Evolutionary conservation across 1,140 invertebrate genomes (phyloP), one percentile per base, ranked within the genome.

Genomic region (Drosophila mayri): DNA sequence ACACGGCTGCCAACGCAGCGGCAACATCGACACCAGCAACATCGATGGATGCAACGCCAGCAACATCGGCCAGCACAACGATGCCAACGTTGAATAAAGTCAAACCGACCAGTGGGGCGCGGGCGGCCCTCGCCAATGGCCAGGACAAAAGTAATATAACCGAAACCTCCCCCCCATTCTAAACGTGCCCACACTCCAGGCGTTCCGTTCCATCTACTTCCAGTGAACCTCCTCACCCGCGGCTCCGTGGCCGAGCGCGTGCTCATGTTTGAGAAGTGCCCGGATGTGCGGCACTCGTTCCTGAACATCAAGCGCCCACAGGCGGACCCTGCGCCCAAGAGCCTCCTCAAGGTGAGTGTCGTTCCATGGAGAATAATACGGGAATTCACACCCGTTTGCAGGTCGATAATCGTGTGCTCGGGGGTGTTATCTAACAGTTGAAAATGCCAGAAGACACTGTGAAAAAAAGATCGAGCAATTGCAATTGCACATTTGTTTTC

Each of bases 171-270:
- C n/a, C 25, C 11, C 44, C 41, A 25, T 28, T 28, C 14, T 37
- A 49, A 61, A 61, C 55, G 28, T 50, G 28, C 9, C 44, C 47
- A 49, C 70, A 47, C 46, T 61, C 70, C 63, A 54, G 38, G 18
- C 49, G 61, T 63, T 63, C 47, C 47, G 44, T 47, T 37, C 47
- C 52, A 28, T 76, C 40, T 60, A 41, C 60, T 64, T 82, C 95
- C 95, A 93, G 96, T 96, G 0, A 95, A 97, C n/a, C 93, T 98
- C 91, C 93, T 98, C 14, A 97, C 97, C 4, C 94, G 97, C 70
- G 97, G 97, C 6, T 98, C 97, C 1, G 98, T 98, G 0, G 97
- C 97, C 4, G 98, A 98, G 88, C 93, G 98, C 35, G 97, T 98
- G 35, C 94, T 98, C 55, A 97, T 98, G 83, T 98, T 98, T 91